Evolutionary conservation across 1,140 invertebrate species (phyloP).

Genomic region (Capitella teleta): DNA sequence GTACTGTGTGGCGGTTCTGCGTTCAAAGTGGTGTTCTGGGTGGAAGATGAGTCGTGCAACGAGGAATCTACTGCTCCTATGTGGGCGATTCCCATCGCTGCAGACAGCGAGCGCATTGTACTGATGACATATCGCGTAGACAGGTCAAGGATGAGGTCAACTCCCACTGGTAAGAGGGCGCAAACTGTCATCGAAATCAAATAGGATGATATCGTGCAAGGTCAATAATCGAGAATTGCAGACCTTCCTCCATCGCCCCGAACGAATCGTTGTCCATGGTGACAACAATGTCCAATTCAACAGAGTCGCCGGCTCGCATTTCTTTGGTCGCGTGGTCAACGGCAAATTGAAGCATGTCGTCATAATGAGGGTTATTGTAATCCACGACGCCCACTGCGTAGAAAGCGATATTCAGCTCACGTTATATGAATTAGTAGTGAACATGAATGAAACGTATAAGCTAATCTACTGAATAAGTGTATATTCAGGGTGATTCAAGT

Average conservation of each 20-base stretch:
- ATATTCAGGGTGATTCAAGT: no score
- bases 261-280: conserved; percentile 1
- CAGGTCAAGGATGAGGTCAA: conserved; percentile 4
- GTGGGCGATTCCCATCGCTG: conserved; percentile 4
- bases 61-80: conserved; percentile 1
- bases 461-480: no score
- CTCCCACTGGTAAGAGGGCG: neutral
- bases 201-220: neutral
- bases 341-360: neutral
- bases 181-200: neutral
- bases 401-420: no score
- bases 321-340: neutral
- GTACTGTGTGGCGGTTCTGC: conserved; percentile 20
- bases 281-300: neutral
- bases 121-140: conserved; percentile 4
- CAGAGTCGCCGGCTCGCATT: neutral
- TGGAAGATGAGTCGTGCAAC: conserved; percentile 4
- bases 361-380: neutral
- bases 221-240: neutral
- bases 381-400: conserved; percentile 2
- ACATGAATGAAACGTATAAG: no score
- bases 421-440: no score
- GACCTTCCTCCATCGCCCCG: neutral
- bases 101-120: conserved; percentile 6
- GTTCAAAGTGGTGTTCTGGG: conserved; percentile 7